Evolutionary conservation across 2,888 invertebrate genomes (phyloP).

Genomic region (Pyrgus malvae): DNA sequence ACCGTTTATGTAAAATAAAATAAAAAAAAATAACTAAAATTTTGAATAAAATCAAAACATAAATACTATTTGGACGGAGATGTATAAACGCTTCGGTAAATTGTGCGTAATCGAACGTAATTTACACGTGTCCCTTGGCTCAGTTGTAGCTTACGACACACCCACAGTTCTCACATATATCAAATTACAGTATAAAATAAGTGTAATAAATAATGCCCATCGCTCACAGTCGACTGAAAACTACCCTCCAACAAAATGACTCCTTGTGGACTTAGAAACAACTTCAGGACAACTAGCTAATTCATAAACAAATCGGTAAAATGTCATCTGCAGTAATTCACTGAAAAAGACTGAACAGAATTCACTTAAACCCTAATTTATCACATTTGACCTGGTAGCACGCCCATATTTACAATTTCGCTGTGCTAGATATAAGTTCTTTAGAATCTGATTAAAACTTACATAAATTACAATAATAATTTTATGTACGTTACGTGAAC

Average conservation of each 20-base stretch:
- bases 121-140: constrained; percentile 37
- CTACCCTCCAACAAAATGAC: constrained; percentile 35
- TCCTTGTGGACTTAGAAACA: constrained; percentile 31
- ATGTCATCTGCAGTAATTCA: constrained; percentile 31
- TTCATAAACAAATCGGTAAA: constrained; percentile 19
- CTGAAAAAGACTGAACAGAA: constrained; percentile 22
- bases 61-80: constrained; percentile 69
- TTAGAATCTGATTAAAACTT: constrained; percentile 67
- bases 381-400: constrained; percentile 78
- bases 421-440: constrained; percentile 63
- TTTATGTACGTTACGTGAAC: constrained; percentile 64
- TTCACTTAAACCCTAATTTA: constrained; percentile 72
- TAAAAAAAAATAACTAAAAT: constrained; percentile 1
- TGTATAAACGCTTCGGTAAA: constrained; percentile 59
- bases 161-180: constrained; percentile 34
- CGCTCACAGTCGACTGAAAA: constrained; percentile 54
- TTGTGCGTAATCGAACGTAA: constrained; percentile 63
- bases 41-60: constrained; percentile 30
- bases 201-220: constrained; percentile 66
- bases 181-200: constrained; percentile 44
- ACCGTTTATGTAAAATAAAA: too few species aligned
- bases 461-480: constrained; percentile 61
- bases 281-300: constrained; percentile 12
- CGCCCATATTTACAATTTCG: constrained; percentile 64
- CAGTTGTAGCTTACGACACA: constrained; percentile 29